phyloP scores from a whole-genome alignment of 2,888 invertebrate species.

The Drosophila algonquin region DNA sequence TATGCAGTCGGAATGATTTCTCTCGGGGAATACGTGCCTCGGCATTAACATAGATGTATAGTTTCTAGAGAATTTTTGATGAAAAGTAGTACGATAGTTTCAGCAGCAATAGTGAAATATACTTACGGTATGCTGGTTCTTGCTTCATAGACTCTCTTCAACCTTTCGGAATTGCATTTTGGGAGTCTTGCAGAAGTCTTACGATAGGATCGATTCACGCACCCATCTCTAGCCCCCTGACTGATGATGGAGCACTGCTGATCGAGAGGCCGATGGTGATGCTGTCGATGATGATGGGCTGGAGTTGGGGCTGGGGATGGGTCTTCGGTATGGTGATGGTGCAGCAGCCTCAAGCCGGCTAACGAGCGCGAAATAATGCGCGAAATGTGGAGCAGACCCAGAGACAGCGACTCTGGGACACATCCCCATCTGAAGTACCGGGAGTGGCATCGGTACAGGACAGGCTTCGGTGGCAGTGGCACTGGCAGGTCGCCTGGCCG shows the following conservation, averaged over 20 bases:
- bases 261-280: conserved; percentile 25
- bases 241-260: conserved; percentile 7
- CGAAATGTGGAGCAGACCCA: conserved; percentile 68
- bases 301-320: conserved; percentile 20
- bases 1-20: neutral
- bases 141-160: no score
- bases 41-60: neutral
- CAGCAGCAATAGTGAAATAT: no score
- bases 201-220: neutral
- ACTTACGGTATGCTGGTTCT: no score
- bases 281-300: conserved; percentile 48
- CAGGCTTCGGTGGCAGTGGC: no score
- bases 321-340: conserved; percentile 47
- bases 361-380: conserved; percentile 78
- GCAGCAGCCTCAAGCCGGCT: conserved; percentile 36
- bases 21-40: neutral
- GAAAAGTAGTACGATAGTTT: no score
- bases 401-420: conserved; percentile 5
- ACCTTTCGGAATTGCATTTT: no score
- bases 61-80: neutral
- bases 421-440: neutral
- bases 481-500: conserved; percentile 6
- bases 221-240: conserved; percentile 6
- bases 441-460: no score
- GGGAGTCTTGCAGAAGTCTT: no score